Conservation (phyloP, 1,140 invertebrate species). For the Bombus picipes region DNA sequence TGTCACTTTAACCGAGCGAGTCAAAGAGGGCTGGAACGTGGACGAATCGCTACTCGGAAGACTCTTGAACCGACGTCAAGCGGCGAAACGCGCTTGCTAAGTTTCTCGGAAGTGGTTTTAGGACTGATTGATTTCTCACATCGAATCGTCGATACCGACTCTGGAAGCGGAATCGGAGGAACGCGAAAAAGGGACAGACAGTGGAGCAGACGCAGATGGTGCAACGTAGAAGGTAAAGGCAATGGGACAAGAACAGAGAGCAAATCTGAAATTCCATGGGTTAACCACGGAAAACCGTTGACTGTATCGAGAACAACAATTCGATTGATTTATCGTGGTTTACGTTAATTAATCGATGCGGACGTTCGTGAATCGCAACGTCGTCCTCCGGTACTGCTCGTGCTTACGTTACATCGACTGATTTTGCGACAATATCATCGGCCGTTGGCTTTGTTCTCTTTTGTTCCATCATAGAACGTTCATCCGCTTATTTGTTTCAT, state of each 20-base stretch:
- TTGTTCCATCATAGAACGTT: neutral
- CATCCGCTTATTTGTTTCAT: neutral
- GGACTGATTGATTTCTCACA: conserved; percentile 64
- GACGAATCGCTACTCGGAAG: conserved; percentile 42
- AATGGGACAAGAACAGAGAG: neutral
- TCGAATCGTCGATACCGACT: conserved; percentile 45
- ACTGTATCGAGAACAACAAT: conserved; percentile 51
- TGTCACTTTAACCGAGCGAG: conserved; percentile 4
- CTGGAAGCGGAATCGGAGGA: neutral
- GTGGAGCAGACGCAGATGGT: too few species aligned
- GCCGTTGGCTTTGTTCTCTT: neutral
- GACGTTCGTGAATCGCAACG: neutral
- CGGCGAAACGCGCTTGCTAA: conserved; percentile 33
- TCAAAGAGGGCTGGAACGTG: conserved; percentile 32
- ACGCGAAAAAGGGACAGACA: neutral
- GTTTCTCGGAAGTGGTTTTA: conserved; percentile 60
- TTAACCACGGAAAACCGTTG: conserved; percentile 56
- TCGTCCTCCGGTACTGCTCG: neutral
- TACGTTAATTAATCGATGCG: conserved; percentile 52
- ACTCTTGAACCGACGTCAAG: conserved; percentile 46
- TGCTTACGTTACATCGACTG: conserved; percentile 3
- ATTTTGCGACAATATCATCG: conserved; percentile 6
- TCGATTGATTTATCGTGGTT: conserved; percentile 65
- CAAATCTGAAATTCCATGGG: conserved; percentile 57
- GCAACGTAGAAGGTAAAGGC: neutral